phyloP scores from a whole-genome alignment of 2,797 vertebrate genomes.

The Neomorphus geoffroyi region DNA sequence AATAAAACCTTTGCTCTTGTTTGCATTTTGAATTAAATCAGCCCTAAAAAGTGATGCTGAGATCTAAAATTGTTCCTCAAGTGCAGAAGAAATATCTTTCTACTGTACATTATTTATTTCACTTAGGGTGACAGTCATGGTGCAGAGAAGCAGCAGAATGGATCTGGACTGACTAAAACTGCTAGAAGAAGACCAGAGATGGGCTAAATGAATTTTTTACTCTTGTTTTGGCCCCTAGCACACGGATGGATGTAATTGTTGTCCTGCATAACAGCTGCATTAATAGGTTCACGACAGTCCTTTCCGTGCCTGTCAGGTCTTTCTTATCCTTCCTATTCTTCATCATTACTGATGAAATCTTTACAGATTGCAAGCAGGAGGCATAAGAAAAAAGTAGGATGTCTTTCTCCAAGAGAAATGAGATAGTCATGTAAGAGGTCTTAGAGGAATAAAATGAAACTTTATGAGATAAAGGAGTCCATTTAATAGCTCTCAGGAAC shows the following conservation, averaged over 20 bases:
- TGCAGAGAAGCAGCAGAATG: background rate
- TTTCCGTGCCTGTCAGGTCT: rapidly evolving
- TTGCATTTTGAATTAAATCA: background rate
- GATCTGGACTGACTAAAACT: background rate
- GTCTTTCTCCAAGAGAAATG: background rate
- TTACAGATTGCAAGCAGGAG: background rate
- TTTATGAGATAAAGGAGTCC: background rate
- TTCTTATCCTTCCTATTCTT: background rate
- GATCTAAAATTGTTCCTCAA: background rate
- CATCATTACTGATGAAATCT: background rate
- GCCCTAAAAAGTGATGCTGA: background rate
- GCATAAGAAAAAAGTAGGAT: background rate
- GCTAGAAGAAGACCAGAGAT: background rate
- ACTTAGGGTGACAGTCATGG: background rate
- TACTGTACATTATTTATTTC: background rate
- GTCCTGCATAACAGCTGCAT: background rate
- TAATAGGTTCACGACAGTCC: background rate
- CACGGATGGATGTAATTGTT: background rate
- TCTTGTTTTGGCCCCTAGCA: background rate
- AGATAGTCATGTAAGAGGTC: background rate
- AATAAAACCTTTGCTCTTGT: background rate
- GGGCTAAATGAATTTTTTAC: background rate
- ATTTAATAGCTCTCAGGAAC: background rate
- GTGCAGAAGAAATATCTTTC: background rate
- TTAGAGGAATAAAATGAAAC: background rate